phyloP scores from a whole-genome alignment of 2,113 vertebrate species.

The Oryzias curvinotus region DNA sequence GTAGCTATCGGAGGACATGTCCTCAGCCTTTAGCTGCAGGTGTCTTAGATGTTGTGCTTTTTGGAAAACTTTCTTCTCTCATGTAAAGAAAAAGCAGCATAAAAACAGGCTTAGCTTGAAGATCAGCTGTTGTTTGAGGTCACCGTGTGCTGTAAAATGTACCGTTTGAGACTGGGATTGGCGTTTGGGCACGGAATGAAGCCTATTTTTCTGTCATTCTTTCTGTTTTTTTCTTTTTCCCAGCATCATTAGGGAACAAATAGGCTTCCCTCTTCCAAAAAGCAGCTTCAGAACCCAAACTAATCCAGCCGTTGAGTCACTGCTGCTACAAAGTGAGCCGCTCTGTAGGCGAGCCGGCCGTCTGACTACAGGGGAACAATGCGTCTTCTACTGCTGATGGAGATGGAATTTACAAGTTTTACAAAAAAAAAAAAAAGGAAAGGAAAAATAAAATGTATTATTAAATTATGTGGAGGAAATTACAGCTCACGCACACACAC shows the following conservation, averaged over 20 bases:
- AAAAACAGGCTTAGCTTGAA: conserved; percentile 55
- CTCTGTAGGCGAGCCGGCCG: conserved; percentile 37
- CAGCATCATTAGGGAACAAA: conserved; percentile 24
- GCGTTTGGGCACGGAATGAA: conserved; percentile 9
- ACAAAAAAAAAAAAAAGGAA: conserved; percentile 60
- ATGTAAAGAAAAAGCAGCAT: conserved; percentile 49
- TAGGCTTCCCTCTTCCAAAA: conserved; percentile 19
- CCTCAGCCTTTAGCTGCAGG: conserved; percentile 34
- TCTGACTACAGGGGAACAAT: conserved; percentile 55
- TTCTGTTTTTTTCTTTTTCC: conserved; percentile 3
- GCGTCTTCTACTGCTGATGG: conserved; percentile 67
- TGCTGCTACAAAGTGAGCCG: conserved; percentile 34
- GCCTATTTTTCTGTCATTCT: conserved; percentile 5
- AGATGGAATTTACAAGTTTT: conserved; percentile 67
- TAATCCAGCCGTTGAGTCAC: conserved; percentile 63
- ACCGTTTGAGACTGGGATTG: conserved; percentile 47
- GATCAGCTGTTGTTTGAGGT: conserved; percentile 62
- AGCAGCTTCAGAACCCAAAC: conserved; percentile 46
- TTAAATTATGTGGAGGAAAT: conserved; percentile 78
- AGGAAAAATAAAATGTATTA: conserved; percentile 64
- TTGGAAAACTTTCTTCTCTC: conserved; percentile 28
- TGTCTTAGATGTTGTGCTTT: conserved; percentile 50
- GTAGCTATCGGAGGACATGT: conserved; percentile 16
- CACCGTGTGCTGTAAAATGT: conserved; percentile 65
- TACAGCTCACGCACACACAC: conserved; percentile 36